Base-by-base conservation (phyloP, 2,113 vertebrate genomes). In the Aphyosemion australe region DNA sequence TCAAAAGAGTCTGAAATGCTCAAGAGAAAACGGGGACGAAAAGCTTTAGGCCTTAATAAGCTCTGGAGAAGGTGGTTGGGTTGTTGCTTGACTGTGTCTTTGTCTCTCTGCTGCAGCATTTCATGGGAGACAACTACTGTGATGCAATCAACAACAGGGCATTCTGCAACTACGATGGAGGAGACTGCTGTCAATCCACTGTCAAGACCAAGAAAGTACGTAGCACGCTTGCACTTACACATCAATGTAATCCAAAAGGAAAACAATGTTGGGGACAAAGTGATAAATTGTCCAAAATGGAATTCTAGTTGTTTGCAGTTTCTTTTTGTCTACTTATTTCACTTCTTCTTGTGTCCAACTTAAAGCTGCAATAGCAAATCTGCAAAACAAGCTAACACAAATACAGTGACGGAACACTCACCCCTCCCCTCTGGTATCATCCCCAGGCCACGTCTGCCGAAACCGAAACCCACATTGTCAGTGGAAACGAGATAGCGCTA, bases 41-140 rank as follows among this genome's bases (percentile, higher is more conserved):
- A 65, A 19, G 19, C n/a, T 46, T 54, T 10, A 8, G 20, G 16
- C 18, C 39, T 69, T 67, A 34, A 46, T 8, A 18, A 64, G 48
- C 4, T 47, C 46, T 13, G 37, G 69, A 58, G 61, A 63, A 43
- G 8, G 20, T 56, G 32, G 4, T 5, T 12, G 12, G 71, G 16
- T 53, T 58, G 49, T 64, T 51, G 10, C 31, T 50, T 53, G 50
- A 61, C 20, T 53, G 21, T 43, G 16, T 46, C 26, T 8, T 20
- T 59, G 26, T 46, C 14, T 16, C 8, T 37, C 13, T 21, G 11
- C 3, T 1, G 1, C 53, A 98, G 96, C 95, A 95, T 65, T 99
- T 98, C 88, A 97, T 94, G 91, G 96, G 96, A 84, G 97, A 99
- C 90, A 99, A 96, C 91, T 99, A 99, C 91, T 99, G 97, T 87